phyloP scores from a whole-genome alignment of 2,113 vertebrate genomes.

The Porphyrio hochstetteri region DNA sequence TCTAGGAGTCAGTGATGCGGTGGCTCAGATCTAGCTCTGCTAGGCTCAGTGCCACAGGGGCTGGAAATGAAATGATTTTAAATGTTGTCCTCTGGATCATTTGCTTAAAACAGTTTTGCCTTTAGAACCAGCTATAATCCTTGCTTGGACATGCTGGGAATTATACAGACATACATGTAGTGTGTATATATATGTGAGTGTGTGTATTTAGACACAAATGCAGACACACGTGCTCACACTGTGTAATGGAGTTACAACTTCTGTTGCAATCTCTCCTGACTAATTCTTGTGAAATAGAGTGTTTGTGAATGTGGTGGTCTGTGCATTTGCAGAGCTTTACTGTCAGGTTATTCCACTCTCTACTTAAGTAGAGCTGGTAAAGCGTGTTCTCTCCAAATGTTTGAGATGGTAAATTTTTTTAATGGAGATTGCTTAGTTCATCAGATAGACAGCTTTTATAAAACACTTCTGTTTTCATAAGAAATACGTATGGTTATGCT shows the following conservation, averaged over 20 bases:
- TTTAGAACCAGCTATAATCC: background rate
- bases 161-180: fast-evolving
- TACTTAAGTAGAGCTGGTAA: background rate
- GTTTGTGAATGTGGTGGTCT: background rate
- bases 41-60: background rate
- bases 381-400: background rate
- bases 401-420: background rate
- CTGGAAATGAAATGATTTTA: background rate
- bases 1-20: fast-evolving
- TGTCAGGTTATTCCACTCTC: background rate
- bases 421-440: background rate
- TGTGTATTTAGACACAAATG: background rate
- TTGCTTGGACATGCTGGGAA: background rate
- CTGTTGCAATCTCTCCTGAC: background rate
- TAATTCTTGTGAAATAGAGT: background rate
- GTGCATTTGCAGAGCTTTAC: background rate
- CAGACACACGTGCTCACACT: fast-evolving
- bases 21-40: background rate
- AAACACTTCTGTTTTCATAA: background rate
- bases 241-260: background rate
- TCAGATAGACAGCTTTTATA: background rate
- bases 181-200: fast-evolving
- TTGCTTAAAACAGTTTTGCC: background rate
- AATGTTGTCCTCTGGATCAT: background rate
- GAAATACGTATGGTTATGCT: background rate